These are phyloP conservation scores for Nymphalis c-album DNA, from an alignment of 2,888 invertebrate species.

Conservation along the genomic window DNA sequence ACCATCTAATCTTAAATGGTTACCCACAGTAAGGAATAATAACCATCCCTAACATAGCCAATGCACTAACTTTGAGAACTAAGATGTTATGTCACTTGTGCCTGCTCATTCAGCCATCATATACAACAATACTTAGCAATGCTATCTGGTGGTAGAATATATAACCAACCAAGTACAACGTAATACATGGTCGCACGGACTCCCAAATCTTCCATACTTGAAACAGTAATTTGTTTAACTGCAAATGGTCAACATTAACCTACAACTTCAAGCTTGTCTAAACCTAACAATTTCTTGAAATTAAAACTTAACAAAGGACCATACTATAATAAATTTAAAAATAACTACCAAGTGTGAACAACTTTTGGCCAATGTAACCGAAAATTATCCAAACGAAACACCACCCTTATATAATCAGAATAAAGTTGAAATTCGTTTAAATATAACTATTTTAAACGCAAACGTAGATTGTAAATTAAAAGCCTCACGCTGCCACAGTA, in stretches of 20 bases:
- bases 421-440: conserved; percentile 31
- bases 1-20: no score
- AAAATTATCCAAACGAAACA: neutral
- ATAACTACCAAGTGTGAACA: conserved; percentile 49
- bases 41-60: no score
- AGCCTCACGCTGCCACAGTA: conserved; percentile 45
- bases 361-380: conserved; percentile 28
- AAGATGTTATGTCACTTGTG: no score
- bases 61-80: no score
- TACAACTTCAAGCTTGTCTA: conserved; percentile 3
- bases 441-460: conserved; percentile 19
- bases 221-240: conserved; percentile 1
- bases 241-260: conserved; percentile 4
- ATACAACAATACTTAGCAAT: no score
- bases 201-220: neutral
- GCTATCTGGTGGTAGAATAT: no score
- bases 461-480: conserved; percentile 41
- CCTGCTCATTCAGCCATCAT: no score
- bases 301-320: conserved; percentile 39
- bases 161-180: no score
- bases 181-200: neutral
- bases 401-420: neutral
- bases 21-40: no score
- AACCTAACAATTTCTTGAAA: conserved; percentile 34
- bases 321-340: conserved; percentile 44